These are phyloP conservation scores for Tetranychus truncatus DNA, from an alignment of 2,888 invertebrate genomes.

Conservation along the genomic window DNA sequence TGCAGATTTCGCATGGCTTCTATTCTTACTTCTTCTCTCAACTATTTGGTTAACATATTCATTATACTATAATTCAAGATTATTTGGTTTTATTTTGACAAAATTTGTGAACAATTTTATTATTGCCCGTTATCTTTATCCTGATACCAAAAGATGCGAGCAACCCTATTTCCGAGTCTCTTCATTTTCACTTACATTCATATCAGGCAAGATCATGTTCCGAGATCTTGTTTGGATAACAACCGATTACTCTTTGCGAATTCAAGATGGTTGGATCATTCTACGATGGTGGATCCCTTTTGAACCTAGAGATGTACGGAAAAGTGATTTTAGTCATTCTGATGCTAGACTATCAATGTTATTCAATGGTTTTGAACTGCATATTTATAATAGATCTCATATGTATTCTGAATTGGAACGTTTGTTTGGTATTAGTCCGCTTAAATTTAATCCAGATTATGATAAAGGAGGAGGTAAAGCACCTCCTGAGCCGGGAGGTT, in stretches of 20 bases:
- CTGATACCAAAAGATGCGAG: conserved; percentile 7
- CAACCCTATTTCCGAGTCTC: conserved; percentile 18
- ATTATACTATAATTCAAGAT: conserved; percentile 79
- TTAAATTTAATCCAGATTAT: conserved; percentile 7
- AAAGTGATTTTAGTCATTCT: conserved; percentile 75
- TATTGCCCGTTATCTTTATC: conserved; percentile 21
- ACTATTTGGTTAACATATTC: conserved; percentile 83
- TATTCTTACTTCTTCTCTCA: conserved; percentile 60
- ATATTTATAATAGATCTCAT: conserved; percentile 78
- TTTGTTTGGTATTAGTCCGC: conserved; percentile 50
- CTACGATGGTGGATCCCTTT: conserved; percentile 96
- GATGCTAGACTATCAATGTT: conserved; percentile 75
- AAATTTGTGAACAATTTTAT: conserved; percentile 69
- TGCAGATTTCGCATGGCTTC: conserved; percentile 48
- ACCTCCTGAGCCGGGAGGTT: conserved; percentile 25
- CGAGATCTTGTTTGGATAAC: conserved; percentile 82
- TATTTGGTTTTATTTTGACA: conserved; percentile 73
- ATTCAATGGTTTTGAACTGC: conserved; percentile 81
- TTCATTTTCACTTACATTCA: conserved; percentile 78
- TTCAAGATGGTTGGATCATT: conserved; percentile 90
- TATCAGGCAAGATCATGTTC: conserved; percentile 97
- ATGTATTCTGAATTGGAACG: conserved; percentile 70
- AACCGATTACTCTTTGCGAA: conserved; percentile 72
- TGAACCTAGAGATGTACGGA: conserved; percentile 54
- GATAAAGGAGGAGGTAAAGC: conserved; percentile 10